Evolutionary conservation across 2,888 invertebrate genomes (phyloP), one percentile per base, ranked within the genome.

Genomic region (Autographa pulchrina): DNA sequence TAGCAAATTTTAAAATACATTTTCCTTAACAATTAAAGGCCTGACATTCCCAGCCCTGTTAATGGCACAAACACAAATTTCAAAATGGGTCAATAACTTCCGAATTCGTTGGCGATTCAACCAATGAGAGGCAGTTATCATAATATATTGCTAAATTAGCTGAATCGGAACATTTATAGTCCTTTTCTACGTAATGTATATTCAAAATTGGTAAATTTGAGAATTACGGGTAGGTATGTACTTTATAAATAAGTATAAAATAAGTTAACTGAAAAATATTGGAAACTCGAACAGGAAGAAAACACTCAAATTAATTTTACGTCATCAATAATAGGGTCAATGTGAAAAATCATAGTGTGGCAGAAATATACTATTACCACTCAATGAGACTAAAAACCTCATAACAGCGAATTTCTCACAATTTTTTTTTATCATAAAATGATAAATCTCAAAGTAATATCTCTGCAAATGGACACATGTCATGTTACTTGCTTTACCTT

Each of bases 21-120:
- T 48, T 48, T n/a, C n/a, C 48, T 48, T 7, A 48, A 48, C 16
- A 48, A 48, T 48, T n/a, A n/a, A 2, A n/a, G 5, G 43, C 16
- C 43, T 43, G 48, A 48, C 48, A n/a, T 48, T 48, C 7, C 48
- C 48, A 48, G 48, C n/a, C 5, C n/a, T 7, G 48, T 48, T 48
- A 48, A 48, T 48, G 48, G n/a, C 48, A 48, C 48, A 48, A 48
- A 48, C 48, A 48, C 48, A 48, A 38, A 48, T 48, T 48, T n/a
- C 48, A 48, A n/a, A 48, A 48, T 48, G n/a, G 48, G 48, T 48
- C 48, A 48, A 48, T 20, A 58, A 68, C 25, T 52, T 62, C 81
- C 96, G 48, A n/a, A 48, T 48, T 48, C 48, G n/a, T 48, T 16
- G n/a, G 48, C n/a, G 48, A 43, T 43, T 43, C 43, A 14, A 43